A percentile compares a stretch with the other conserved stretches of the same genome.
Evolutionary conservation across 2,797 vertebrate genomes (phyloP).

Genomic region (Apogon talboti): DNA sequence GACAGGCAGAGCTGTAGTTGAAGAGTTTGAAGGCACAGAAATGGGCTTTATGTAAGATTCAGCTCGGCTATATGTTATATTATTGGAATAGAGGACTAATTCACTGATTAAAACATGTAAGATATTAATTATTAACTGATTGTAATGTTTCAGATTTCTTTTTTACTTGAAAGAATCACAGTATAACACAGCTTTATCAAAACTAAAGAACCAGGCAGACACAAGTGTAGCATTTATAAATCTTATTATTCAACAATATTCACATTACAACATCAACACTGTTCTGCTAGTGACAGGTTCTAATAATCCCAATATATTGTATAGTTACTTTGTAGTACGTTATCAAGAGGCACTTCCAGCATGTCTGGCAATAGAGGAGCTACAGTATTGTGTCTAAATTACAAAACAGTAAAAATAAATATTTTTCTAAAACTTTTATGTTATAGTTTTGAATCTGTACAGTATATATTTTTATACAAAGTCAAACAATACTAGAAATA

Average conservation of each 20-base stretch:
- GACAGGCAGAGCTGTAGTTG: too few relatives aligned
- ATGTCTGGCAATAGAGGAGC: conserved; percentile 94
- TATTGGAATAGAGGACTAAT: too few relatives aligned
- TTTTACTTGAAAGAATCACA: too few relatives aligned
- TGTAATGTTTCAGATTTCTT: too few relatives aligned
- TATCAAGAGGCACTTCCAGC: conserved; percentile 98
- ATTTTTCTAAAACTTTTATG: conserved; percentile 91
- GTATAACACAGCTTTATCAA: too few relatives aligned
- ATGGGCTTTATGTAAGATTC: too few relatives aligned
- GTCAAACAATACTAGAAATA: conserved; percentile 89
- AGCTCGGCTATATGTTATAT: too few relatives aligned
- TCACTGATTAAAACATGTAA: too few relatives aligned
- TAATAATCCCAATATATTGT: conserved; percentile 91
- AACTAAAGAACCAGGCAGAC: conserved; percentile 66
- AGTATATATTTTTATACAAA: conserved; percentile 95
- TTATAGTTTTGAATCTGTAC: conserved; percentile 88
- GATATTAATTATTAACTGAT: too few relatives aligned
- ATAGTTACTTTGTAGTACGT: conserved; percentile 94
- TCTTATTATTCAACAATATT: conserved; percentile 92
- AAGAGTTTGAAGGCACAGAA: too few relatives aligned
- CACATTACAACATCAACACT: conserved; percentile 95
- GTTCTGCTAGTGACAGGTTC: conserved; percentile 92
- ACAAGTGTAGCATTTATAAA: conserved; percentile 88
- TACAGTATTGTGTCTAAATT: conserved; percentile 97
- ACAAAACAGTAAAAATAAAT: conserved; percentile 99